These are phyloP conservation scores for Trinectes maculatus DNA, from an alignment of 2,113 vertebrate genomes.

Conservation along the genomic window DNA sequence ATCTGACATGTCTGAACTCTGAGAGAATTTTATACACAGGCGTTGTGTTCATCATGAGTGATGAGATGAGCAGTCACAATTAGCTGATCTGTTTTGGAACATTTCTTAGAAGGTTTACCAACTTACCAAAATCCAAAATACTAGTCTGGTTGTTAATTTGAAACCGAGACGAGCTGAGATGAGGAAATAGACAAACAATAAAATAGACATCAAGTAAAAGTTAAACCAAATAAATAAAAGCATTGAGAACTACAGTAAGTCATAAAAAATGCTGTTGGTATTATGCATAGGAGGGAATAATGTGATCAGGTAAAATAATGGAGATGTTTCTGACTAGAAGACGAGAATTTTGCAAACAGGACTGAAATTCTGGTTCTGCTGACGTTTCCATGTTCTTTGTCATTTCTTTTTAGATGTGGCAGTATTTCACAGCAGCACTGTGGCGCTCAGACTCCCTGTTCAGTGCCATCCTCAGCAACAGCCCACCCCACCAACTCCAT, in stretches of 20 bases:
- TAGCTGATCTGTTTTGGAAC: neutral
- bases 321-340: too few relatives aligned
- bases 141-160: neutral
- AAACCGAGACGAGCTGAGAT: too few relatives aligned
- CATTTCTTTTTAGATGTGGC: conserved; percentile 71
- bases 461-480: conserved; percentile 66
- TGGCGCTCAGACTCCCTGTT: conserved; percentile 75
- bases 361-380: neutral
- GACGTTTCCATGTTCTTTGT: neutral
- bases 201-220: too few relatives aligned
- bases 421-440: conserved; percentile 79
- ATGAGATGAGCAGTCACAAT: neutral
- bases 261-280: too few relatives aligned
- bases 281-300: too few relatives aligned
- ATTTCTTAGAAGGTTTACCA: neutral
- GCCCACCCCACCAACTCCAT: conserved; percentile 6
- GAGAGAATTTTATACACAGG: too few relatives aligned
- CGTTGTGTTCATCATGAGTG: too few relatives aligned
- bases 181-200: too few relatives aligned
- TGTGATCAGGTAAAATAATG: too few relatives aligned
- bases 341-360: neutral
- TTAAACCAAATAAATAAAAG: too few relatives aligned
- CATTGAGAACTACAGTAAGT: too few relatives aligned
- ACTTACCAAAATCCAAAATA: neutral
- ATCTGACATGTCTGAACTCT: too few relatives aligned